Percentiles rank a stretch among this genome's conserved stretches.
Conservation (phyloP, 2,797 vertebrate species). For the Macropodus opercularis region DNA sequence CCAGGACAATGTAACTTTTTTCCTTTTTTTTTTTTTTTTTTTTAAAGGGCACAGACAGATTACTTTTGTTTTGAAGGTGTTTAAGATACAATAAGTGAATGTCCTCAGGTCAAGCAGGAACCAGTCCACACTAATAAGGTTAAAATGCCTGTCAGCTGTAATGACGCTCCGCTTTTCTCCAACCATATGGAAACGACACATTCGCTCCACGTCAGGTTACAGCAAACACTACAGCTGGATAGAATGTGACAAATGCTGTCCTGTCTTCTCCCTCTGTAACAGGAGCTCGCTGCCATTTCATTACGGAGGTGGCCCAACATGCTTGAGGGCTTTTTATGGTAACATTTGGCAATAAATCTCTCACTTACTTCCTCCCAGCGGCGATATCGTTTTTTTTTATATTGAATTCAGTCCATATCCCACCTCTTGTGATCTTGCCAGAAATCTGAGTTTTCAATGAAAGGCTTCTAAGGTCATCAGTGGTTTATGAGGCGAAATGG, state of each 20-base stretch:
- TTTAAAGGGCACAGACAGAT: not conserved
- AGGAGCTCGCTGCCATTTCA: constrained; percentile 46
- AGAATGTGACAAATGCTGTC: constrained; percentile 4
- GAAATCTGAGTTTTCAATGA: constrained; percentile 33
- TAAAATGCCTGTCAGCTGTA: constrained; percentile 57
- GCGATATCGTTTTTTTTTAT: constrained; percentile 45
- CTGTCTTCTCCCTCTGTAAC: constrained; percentile 18
- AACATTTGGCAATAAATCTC: constrained; percentile 62
- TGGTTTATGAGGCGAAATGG: constrained; percentile 42
- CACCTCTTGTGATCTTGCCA: constrained; percentile 22
- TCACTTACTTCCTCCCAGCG: constrained; percentile 63
- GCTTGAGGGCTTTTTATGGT: constrained; percentile 57
- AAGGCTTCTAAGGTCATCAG: constrained; percentile 30
- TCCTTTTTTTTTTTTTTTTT: no score
- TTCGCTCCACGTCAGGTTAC: constrained; percentile 10
- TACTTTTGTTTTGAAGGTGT: constrained; percentile 10
- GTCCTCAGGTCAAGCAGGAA: constrained; percentile 35
- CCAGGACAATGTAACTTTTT: not conserved
- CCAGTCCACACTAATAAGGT: constrained; percentile 58
- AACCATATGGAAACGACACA: constrained; percentile 6
- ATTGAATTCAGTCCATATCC: constrained; percentile 44
- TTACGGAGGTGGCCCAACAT: constrained; percentile 54
- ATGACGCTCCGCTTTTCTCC: constrained; percentile 42
- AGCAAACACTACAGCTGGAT: constrained; percentile 3
- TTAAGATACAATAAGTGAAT: constrained; percentile 16